Evolutionary conservation across 1,140 invertebrate species (phyloP), one percentile per base, ranked within the genome.

Genomic region (Ceratoteleas bidentatus): DNA sequence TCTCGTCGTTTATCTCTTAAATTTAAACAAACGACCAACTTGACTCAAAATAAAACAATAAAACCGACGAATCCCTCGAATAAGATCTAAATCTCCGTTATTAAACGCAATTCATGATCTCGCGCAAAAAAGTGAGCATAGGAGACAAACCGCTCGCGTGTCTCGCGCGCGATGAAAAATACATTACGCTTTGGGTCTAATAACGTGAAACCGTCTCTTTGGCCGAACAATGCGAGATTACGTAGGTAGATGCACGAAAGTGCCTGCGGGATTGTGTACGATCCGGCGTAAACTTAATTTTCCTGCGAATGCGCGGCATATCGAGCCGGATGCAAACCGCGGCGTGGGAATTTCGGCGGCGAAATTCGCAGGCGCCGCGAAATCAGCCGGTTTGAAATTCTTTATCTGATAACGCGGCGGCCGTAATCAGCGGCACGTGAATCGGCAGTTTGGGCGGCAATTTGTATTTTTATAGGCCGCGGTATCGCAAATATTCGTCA

Each of bases 401-500:
- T 24, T 77, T 69, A 82, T 82, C 79, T 77, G 80, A 82, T 82
- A 77, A 66, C 56, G 57, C 52, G 15, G 57, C 52, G 15, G 50
- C 36, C 2, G 69, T 77, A 82, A 82, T 82, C 80, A 77, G 65
- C 80, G 80, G 80, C 73, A 77, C 80, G 80, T 82, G 80, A 82
- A 82, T 82, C 80, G 80, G 80, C 73, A 81, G 79, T 76, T 81
- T 81, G 61, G 61, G n/a, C 56, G 38, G 66, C 68, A 76, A 76
- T 76, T 76, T 72, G 72, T 81, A 81, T 73, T 76, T 80, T 75
- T 81, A 75, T 75, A 34, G 13, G 15, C 33, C 45, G 54, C 16
- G 40, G 58, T 45, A 66, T 72, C 54, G 72, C 80, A 73, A 82
- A 82, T 82, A 77, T 82, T 82, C 80, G 73, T 73, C 68, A 82